Evolutionary conservation across 1,140 invertebrate species (phyloP), one percentile per base, ranked within the genome.

Genomic region (Drosophila guanche): DNA sequence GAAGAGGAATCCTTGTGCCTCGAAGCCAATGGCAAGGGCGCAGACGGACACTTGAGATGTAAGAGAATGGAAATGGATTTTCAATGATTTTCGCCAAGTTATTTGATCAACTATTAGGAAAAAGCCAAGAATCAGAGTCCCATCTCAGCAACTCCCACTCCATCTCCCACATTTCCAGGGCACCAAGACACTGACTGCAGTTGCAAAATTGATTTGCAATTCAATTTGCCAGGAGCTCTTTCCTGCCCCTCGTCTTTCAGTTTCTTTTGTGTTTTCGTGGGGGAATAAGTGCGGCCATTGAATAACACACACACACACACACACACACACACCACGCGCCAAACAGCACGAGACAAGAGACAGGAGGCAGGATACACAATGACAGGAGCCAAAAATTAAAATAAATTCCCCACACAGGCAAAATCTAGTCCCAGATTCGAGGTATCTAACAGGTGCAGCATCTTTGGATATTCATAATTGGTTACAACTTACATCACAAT

Each of bases 191-290:
- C 5, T 27, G 52, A 72, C 68, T 48, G 69, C 65, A 73, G 42
- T 61, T 6, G 42, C 52, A 40, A 71, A 72, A 73, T 72, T 47
- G 70, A 73, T 73, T 74, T 74, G 68, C 69, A 74, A 74, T 74
- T 65, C 69, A 74, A 74, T 74, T 74, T 66, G 14, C 48, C 41
- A 47, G 57, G 41, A 14, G 14, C 7, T 22, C 16, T 23, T 22
- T 57, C 16, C 27, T 33, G 42, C 14, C 8, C 10, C 8, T 2
- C 4, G 16, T 20, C 16, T 20, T 20, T 20, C 8, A 14, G 3
- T 7, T 22, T 14, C 7, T 4, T 25, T 20, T n/a, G 37, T 37
- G 12, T n/a, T 40, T 65, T 57, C 16, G 20, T 43, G 25, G 5
- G 25, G 3, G 7, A 40, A 27, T 46, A n/a, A 16, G 56, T 42